phyloP scores from a whole-genome alignment of 2,888 invertebrate genomes.

The Aphodius sticticus region DNA sequence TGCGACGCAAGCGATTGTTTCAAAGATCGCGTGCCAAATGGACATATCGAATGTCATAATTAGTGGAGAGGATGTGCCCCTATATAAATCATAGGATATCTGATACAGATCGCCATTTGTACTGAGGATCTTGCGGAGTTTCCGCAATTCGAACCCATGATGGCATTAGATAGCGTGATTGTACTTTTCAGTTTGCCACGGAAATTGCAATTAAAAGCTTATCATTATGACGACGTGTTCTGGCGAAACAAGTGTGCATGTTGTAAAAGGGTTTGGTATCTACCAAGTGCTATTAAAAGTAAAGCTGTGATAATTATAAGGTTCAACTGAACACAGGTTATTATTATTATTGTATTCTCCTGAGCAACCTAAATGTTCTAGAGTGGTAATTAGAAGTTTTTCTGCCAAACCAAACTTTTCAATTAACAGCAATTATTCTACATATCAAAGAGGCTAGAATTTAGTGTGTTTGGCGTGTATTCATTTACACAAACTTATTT shows the following conservation, averaged over 20 bases:
- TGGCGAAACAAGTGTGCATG: constrained; percentile 4
- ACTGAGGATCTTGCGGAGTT: neutral
- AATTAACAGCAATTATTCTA: too few species aligned
- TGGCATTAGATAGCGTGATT: constrained; percentile 4
- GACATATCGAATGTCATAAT: constrained; percentile 27
- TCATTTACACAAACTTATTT: too few species aligned
- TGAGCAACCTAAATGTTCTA: too few species aligned
- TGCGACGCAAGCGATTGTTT: constrained; percentile 23
- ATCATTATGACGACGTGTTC: neutral
- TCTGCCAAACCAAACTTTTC: too few species aligned
- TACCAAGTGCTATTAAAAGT: neutral
- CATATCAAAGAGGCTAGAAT: too few species aligned
- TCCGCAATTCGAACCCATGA: neutral
- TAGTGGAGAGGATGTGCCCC: constrained; percentile 18
- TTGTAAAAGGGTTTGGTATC: neutral
- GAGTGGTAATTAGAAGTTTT: too few species aligned
- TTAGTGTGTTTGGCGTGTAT: too few species aligned
- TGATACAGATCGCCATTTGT: constrained; percentile 20
- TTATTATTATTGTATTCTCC: too few species aligned
- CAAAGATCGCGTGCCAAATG: constrained; percentile 24
- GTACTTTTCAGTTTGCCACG: neutral
- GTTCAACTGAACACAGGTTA: neutral
- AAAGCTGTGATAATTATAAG: neutral
- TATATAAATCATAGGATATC: constrained; percentile 19
- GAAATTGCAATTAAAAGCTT: neutral